Base-by-base conservation (phyloP, 2,888 invertebrate genomes). In the Cantharis rufa region DNA sequence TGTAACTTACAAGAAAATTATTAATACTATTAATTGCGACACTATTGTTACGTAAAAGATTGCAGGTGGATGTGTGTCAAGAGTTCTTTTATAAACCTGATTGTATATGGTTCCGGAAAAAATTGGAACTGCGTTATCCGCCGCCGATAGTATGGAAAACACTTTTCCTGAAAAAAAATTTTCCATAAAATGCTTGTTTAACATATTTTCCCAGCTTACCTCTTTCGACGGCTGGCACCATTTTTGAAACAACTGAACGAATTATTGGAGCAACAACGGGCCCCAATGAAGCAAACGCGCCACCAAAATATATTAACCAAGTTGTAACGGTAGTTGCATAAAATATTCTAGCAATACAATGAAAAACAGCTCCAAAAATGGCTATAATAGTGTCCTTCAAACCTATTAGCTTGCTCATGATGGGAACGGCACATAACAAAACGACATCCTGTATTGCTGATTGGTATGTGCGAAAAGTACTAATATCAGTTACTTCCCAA, bases 201-300 rank as follows among this genome's bases (percentile, higher is more conserved):
- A 5, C 24, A 61, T 10, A 7, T 21, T 15, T 69, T 21, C 7
- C 0, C 21, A 15, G 62, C 21, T 15, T 86, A 90, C 95, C 96
- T 88, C 94, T 90, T 85, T 96, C 95, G 61, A 91, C 89, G 0
- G 91, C 87, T 0, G 93, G 91, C 27, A 95, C 91, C 21, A 94
- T 90, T 88, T 96, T 96, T 0, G 95, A 95, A 0, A 94, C 92
- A 91, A 95, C 93, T 0, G 95, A 94, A n/a, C 96, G 90, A 76
- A 96, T 90, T 75, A 95, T 92, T 0, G 95, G 95, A 0, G 94
- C 94, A 0, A 94, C 93, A 69, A 93, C 91, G 0, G 95, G 95
- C 0, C 95, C 95, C 21, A 95, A 88, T n/a, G 94, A 92, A 10
- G 94, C 94, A 1, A 93, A 90, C 0, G 90, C 89, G n/a, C 94